Conservation (phyloP, 2,113 vertebrate species). For the Oncorhynchus nerka region DNA sequence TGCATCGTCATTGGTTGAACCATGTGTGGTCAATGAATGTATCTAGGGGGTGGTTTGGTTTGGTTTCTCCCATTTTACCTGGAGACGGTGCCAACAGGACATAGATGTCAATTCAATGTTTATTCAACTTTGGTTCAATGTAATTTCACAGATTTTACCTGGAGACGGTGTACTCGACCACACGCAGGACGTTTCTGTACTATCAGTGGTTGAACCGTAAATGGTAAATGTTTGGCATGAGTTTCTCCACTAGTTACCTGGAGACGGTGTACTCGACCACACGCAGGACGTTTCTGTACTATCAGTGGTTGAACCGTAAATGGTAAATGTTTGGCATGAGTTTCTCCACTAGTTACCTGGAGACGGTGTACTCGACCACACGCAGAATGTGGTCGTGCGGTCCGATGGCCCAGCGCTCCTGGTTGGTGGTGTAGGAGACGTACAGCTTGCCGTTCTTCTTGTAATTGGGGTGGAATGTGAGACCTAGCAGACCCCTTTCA, state of each 20-base stretch:
- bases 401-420: constrained; percentile 97
- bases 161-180: constrained; percentile 83
- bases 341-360: constrained; percentile 79
- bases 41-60: background rate
- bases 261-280: constrained; percentile 91
- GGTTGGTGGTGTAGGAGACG: constrained; percentile 99
- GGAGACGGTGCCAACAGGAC: constrained; percentile 79
- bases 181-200: background rate
- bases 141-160: constrained; percentile 70
- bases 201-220: background rate
- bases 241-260: constrained; percentile 76
- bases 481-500: constrained; percentile 99
- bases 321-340: background rate
- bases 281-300: background rate
- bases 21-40: background rate
- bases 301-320: background rate
- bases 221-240: background rate
- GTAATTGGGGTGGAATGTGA: constrained; percentile 99
- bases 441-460: constrained; percentile 99
- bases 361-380: constrained; percentile 97
- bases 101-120: no score
- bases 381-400: constrained; percentile 99
- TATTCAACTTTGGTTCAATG: no score
- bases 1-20: background rate
- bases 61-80: constrained; percentile 72